phyloP scores from a whole-genome alignment of 2,797 vertebrate genomes.

The Falco concolor region DNA sequence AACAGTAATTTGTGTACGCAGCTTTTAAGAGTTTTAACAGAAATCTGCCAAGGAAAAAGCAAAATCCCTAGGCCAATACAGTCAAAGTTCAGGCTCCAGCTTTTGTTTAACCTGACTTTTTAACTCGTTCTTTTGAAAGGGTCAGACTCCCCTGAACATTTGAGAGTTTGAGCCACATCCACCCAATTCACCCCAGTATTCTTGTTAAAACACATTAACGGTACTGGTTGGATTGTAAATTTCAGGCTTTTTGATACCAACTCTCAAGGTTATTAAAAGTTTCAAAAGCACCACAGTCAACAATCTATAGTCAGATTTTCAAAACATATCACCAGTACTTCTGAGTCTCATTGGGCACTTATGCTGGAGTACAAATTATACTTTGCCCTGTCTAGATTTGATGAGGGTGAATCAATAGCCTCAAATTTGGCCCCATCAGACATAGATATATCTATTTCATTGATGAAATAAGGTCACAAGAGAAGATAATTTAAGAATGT shows the following conservation, averaged over 20 bases:
- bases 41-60: not conserved
- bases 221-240: not conserved
- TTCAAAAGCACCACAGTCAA: not conserved
- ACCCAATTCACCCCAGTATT: not conserved
- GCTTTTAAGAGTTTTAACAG: not conserved
- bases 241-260: not conserved
- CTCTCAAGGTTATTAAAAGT: not conserved
- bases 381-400: not conserved
- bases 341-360: not conserved
- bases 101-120: not conserved
- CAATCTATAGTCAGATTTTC: not conserved
- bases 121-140: not conserved
- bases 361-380: not conserved
- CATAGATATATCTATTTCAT: not conserved
- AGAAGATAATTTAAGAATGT: not conserved
- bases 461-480: not conserved
- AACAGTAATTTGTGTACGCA: not conserved
- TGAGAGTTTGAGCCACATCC: not conserved
- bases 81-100: not conserved
- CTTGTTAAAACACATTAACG: not conserved
- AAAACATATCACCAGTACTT: not conserved
- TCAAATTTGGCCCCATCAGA: not conserved
- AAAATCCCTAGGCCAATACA: not conserved
- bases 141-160: not conserved
- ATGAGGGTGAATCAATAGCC: not conserved